A percentile compares a stretch with the other conserved stretches of the same genome.
Evolutionary conservation across 2,113 vertebrate species (phyloP).

Genomic region (Pteronura brasiliensis): DNA sequence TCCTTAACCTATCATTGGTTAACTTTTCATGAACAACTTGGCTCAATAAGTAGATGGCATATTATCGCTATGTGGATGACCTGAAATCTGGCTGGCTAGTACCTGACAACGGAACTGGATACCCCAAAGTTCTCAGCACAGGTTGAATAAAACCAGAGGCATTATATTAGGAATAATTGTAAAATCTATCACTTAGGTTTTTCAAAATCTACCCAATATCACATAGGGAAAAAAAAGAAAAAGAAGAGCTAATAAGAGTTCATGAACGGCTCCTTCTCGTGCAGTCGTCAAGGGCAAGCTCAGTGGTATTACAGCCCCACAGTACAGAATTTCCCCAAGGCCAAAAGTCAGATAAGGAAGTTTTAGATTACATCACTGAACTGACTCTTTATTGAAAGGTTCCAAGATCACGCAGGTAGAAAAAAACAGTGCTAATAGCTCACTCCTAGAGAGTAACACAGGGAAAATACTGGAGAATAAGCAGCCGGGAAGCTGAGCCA

Average conservation of each 20-base stretch:
- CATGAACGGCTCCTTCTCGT: not conserved
- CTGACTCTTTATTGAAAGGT: not conserved
- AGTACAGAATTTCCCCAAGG: not conserved
- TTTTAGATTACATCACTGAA: not conserved
- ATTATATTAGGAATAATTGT: not conserved
- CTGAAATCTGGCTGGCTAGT: not conserved
- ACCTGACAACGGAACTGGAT: not conserved
- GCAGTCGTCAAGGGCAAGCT: not conserved
- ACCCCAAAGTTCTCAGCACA: not conserved
- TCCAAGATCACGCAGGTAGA: not conserved
- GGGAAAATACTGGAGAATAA: not conserved
- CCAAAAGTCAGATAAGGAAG: not conserved
- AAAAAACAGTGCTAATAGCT: not conserved
- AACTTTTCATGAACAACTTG: slow-evolving; percentile 11
- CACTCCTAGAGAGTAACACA: not conserved
- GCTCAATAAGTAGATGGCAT: not conserved
- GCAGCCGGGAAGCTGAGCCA: not conserved
- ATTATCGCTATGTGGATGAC: not conserved
- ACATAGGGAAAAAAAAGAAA: not conserved
- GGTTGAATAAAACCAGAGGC: not conserved
- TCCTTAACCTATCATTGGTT: not conserved
- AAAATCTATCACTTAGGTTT: not conserved
- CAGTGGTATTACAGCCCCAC: not conserved
- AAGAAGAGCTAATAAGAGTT: not conserved
- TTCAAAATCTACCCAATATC: not conserved